Percentiles rank a stretch among this genome's conserved stretches.
phyloP scores from a whole-genome alignment of 2,797 vertebrate species.

The Melanotaenia parkinsoni region DNA sequence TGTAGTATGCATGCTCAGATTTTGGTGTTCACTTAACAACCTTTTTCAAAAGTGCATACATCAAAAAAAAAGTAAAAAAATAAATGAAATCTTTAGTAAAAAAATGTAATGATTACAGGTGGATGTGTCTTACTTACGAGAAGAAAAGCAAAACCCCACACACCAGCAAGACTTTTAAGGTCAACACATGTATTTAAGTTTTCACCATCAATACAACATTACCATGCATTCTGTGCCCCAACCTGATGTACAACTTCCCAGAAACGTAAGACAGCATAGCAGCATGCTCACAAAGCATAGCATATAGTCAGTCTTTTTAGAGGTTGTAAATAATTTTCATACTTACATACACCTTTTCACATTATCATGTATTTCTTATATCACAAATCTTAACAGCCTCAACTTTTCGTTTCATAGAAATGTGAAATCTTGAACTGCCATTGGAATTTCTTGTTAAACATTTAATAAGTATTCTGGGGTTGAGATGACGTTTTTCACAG shows the following conservation, averaged over 20 bases:
- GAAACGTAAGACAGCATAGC: background rate
- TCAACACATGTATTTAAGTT: background rate
- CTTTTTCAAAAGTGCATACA: constrained; percentile 5
- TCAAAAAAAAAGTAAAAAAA: constrained; percentile 2
- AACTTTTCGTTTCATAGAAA: background rate
- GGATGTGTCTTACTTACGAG: background rate
- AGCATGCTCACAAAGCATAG: background rate
- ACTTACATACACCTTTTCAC: background rate
- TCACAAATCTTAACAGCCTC: background rate
- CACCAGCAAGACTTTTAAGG: background rate
- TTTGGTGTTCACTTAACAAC: constrained; percentile 18
- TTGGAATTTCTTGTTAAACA: too few species aligned
- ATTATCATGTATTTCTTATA: background rate
- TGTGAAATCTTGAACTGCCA: background rate
- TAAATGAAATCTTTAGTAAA: constrained; percentile 1
- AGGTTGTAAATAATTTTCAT: background rate
- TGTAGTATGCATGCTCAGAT: constrained; percentile 30
- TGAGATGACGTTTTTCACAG: background rate
- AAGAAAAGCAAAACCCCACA: too few species aligned
- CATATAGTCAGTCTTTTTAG: background rate
- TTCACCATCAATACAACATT: background rate
- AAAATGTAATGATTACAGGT: background rate
- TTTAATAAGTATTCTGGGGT: background rate
- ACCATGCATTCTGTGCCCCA: background rate
- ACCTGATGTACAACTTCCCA: background rate